A percentile compares a stretch with the other conserved stretches of the same genome.
These are phyloP conservation scores for Oenanthe melanoleuca DNA, from an alignment of 2,113 vertebrate genomes.

Conservation along the genomic window DNA sequence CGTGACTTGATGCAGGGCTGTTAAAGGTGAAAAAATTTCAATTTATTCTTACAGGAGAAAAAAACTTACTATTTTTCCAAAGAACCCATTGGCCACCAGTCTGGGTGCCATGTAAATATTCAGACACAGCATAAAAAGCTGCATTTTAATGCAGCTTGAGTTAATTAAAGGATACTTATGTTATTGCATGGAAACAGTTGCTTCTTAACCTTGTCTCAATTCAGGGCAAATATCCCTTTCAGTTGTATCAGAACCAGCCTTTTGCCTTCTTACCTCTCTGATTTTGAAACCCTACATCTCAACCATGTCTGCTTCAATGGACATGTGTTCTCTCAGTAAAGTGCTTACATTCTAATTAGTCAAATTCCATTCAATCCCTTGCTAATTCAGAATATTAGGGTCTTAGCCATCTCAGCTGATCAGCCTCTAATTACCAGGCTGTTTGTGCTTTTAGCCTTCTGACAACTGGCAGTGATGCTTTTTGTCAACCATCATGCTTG, in stretches of 20 bases:
- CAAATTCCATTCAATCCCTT: not conserved
- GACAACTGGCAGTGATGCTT: not conserved
- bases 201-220: not conserved
- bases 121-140: not conserved
- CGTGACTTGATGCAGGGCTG: not conserved
- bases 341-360: conserved; percentile 10
- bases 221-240: not conserved
- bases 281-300: not conserved
- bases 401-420: not conserved
- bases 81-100: not conserved
- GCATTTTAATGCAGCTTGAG: not conserved
- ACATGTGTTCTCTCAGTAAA: not conserved
- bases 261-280: not conserved
- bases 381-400: conserved; percentile 15
- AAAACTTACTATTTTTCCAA: not conserved
- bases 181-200: not conserved
- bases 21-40: not conserved
- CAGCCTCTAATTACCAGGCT: not conserved
- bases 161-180: not conserved
- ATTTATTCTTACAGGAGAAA: not conserved
- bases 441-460: not conserved
- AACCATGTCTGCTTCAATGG: not conserved
- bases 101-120: not conserved
- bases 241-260: not conserved
- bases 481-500: not conserved